Conservation (phyloP, 2,888 invertebrate species). For the Xiphydria camelus region DNA sequence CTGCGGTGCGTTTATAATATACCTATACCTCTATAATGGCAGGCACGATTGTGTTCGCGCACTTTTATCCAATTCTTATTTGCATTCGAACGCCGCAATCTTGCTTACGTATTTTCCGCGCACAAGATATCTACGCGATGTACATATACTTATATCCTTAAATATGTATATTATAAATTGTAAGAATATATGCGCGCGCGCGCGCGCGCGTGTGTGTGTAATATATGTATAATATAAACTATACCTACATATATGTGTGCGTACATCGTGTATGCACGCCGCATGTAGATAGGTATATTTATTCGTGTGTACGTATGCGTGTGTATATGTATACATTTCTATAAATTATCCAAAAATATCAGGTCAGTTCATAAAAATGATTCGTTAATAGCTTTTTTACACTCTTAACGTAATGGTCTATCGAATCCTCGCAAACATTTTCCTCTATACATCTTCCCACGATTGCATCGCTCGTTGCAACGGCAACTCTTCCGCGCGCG, state of each 20-base stretch:
- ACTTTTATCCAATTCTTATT: neutral
- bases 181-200: too few relatives aligned
- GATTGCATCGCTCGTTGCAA: too few relatives aligned
- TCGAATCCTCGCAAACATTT: too few relatives aligned
- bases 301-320: neutral
- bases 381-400: neutral
- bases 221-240: too few relatives aligned
- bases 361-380: constrained; percentile 4
- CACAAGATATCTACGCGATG: neutral
- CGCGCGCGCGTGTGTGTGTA: too few relatives aligned
- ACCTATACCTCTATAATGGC: neutral
- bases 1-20: neutral
- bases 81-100: too few relatives aligned
- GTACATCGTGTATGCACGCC: neutral
- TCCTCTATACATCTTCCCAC: too few relatives aligned
- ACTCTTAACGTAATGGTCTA: neutral
- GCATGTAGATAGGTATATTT: neutral
- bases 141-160: neutral
- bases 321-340: neutral
- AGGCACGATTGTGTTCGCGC: neutral
- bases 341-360: constrained; percentile 6
- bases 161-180: too few relatives aligned
- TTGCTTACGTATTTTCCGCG: too few relatives aligned
- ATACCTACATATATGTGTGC: neutral
- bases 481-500: too few relatives aligned